These are phyloP conservation scores for Gymnothorax reevesii DNA, from an alignment of 2,797 vertebrate genomes.

Conservation along the genomic window DNA sequence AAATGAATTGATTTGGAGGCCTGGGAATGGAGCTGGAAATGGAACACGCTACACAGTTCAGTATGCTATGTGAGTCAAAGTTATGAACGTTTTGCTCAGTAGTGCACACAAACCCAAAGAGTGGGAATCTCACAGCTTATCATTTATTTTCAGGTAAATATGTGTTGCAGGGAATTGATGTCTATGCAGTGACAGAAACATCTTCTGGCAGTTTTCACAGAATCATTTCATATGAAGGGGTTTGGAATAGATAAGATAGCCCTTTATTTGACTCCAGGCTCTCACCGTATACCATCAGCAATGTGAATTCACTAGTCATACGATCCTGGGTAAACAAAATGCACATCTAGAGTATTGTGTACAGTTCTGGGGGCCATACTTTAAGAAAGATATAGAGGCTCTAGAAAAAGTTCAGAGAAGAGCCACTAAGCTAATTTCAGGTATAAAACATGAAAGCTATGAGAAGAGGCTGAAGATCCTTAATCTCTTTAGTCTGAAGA, in stretches of 20 bases:
- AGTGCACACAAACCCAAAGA: not conserved
- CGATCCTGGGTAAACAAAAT: not conserved
- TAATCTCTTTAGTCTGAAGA: too few relatives aligned
- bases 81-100: not conserved
- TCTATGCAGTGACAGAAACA: not conserved
- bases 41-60: slow-evolving; percentile 62
- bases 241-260: not conserved
- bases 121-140: not conserved
- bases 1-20: slow-evolving; percentile 67
- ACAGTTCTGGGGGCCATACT: too few relatives aligned
- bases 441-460: too few relatives aligned
- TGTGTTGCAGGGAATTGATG: not conserved
- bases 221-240: not conserved
- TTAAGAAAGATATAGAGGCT: too few relatives aligned
- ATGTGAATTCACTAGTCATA: not conserved
- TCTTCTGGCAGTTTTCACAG: not conserved
- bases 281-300: not conserved
- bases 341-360: not conserved
- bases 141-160: not conserved
- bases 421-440: too few relatives aligned
- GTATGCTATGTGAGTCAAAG: slow-evolving; percentile 68
- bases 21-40: slow-evolving; percentile 41
- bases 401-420: too few relatives aligned
- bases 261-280: not conserved
- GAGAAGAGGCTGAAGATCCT: too few relatives aligned